Percentiles rank a stretch among this genome's conserved stretches.
Conservation (phyloP, 2,113 vertebrate species). For the Geothlypis trichas region DNA sequence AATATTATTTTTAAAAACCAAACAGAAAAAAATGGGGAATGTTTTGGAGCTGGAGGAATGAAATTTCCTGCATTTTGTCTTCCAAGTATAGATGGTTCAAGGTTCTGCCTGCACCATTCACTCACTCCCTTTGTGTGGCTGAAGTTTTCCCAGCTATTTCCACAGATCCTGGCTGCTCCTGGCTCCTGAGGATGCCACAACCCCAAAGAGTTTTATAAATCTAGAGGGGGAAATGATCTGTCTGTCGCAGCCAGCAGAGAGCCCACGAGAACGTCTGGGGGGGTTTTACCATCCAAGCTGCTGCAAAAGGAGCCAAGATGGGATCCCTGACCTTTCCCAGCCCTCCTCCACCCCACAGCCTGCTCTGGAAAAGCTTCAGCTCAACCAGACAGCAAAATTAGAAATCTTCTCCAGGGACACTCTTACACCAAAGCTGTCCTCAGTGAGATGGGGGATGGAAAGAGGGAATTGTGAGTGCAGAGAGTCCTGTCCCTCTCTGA, state of each 20-base stretch:
- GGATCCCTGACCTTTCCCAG: slow-evolving; percentile 56
- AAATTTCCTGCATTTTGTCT: neutral
- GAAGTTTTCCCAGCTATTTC: slow-evolving; percentile 13
- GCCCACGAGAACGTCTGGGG: neutral
- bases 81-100: neutral
- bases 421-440: neutral
- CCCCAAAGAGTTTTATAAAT: neutral
- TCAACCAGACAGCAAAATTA: slow-evolving; percentile 35
- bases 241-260: neutral
- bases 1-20: neutral
- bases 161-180: neutral
- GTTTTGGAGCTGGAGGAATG: neutral
- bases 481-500: neutral
- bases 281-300: neutral
- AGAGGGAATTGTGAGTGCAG: neutral
- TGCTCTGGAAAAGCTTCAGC: neutral
- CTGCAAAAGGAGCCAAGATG: neutral
- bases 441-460: neutral
- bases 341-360: slow-evolving; percentile 7
- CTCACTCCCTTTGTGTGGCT: neutral
- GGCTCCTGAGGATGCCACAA: slow-evolving; percentile 18
- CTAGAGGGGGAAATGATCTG: neutral
- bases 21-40: neutral
- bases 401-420: slow-evolving; percentile 22
- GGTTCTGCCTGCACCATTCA: neutral